phyloP scores from a whole-genome alignment of 2,888 invertebrate genomes.

The Watsonalla cultraria region DNA sequence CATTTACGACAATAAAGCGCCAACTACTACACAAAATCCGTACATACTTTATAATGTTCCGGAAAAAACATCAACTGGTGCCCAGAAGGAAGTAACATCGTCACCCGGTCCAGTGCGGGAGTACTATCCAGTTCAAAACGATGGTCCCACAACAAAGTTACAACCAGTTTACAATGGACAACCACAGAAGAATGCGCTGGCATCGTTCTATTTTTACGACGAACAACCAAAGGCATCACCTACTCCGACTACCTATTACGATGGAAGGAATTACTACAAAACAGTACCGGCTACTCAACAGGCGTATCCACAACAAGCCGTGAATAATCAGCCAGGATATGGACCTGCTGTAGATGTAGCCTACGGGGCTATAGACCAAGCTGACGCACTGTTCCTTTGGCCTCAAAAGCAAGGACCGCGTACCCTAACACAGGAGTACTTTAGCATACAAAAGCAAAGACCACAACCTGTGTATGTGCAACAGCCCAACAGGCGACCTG shows the following conservation, averaged over 20 bases:
- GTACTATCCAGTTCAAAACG: constrained; percentile 79
- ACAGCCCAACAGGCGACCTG: constrained; percentile 62
- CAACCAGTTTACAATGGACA: constrained; percentile 70
- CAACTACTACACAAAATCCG: constrained; percentile 68
- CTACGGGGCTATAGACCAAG: constrained; percentile 67
- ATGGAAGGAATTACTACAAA: constrained; percentile 68
- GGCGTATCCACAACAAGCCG: constrained; percentile 43
- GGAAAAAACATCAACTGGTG: constrained; percentile 48
- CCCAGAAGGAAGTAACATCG: constrained; percentile 69
- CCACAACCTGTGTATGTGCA: constrained; percentile 59
- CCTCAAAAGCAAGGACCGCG: constrained; percentile 74
- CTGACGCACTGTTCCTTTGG: constrained; percentile 68
- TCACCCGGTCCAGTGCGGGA: constrained; percentile 81
- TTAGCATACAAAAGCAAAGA: constrained; percentile 70
- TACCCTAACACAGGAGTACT: constrained; percentile 74
- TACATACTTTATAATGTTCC: constrained; percentile 73
- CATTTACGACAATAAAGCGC: constrained; percentile 61
- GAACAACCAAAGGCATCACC: constrained; percentile 79
- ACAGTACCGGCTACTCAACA: constrained; percentile 49
- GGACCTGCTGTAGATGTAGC: constrained; percentile 62
- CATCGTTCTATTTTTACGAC: constrained; percentile 84
- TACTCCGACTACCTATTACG: constrained; percentile 71
- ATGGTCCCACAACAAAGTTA: constrained; percentile 74
- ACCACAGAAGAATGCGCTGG: constrained; percentile 66
- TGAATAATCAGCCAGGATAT: constrained; percentile 52